Conservation (phyloP, 2,888 invertebrate species). For the Cryptus viduatorius region DNA sequence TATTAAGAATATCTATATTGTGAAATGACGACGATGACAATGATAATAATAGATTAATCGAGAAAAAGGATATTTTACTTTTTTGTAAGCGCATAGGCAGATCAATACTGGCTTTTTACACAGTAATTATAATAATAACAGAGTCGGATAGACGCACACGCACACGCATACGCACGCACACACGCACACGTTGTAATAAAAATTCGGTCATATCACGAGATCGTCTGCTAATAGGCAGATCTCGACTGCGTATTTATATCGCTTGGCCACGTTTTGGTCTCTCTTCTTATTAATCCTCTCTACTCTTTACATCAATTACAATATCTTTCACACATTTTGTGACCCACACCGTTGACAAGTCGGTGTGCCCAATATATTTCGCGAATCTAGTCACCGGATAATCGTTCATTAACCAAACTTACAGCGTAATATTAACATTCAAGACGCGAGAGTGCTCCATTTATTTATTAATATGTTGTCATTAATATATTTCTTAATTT, state of each 20-base stretch:
- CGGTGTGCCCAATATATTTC: not conserved
- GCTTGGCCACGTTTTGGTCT: slow-evolving; percentile 65
- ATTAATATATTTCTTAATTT: slow-evolving; percentile 44
- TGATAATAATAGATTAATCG: slow-evolving; percentile 55
- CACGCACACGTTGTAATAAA: slow-evolving; percentile 33
- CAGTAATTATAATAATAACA: slow-evolving; percentile 52
- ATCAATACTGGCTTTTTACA: slow-evolving; percentile 67
- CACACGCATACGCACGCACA: slow-evolving; percentile 9
- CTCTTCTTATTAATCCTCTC: slow-evolving; percentile 1
- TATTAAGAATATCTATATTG: slow-evolving; percentile 46
- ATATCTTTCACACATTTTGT: slow-evolving; percentile 1
- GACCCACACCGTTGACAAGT: not conserved
- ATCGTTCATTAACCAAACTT: not conserved
- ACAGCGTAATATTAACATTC: slow-evolving; percentile 7
- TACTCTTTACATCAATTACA: slow-evolving; percentile 16
- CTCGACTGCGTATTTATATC: slow-evolving; percentile 50
- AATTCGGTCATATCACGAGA: slow-evolving; percentile 54
- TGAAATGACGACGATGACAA: slow-evolving; percentile 44
- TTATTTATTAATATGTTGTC: slow-evolving; percentile 46
- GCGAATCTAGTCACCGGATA: not conserved
- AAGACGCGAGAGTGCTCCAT: slow-evolving; percentile 61
- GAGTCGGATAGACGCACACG: slow-evolving; percentile 31
- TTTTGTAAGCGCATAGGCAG: slow-evolving; percentile 65
- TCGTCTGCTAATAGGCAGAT: slow-evolving; percentile 56
- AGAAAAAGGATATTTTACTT: slow-evolving; percentile 38